Conservation (phyloP, 2,113 vertebrate species). For the Acanthisitta chloris region DNA sequence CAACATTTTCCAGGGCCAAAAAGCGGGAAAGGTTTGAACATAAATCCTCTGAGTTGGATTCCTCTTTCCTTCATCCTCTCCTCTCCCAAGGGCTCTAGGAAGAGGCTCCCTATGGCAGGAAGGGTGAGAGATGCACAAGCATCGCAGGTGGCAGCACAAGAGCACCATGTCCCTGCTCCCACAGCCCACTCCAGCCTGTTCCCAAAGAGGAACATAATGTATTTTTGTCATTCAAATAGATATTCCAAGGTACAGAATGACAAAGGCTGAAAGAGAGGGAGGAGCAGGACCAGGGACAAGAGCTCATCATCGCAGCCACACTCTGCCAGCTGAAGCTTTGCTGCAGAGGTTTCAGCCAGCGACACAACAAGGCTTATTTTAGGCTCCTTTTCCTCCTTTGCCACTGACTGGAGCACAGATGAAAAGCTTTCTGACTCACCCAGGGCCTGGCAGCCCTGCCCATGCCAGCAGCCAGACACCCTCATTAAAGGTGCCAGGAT, state of each 20-base stretch:
- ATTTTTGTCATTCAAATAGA: background rate
- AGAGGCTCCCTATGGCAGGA: background rate
- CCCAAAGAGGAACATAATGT: background rate
- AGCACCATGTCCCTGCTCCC: background rate
- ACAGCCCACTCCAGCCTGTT: background rate
- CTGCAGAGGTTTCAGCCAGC: background rate
- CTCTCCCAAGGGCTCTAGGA: background rate
- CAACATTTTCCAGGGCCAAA: background rate
- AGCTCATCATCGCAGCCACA: background rate
- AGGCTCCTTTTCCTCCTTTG: background rate
- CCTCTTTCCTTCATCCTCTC: background rate
- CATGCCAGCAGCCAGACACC: background rate
- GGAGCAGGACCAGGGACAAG: background rate
- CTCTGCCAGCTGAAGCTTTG: background rate
- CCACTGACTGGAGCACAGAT: background rate
- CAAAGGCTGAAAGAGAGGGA: background rate
- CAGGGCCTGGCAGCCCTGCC: background rate
- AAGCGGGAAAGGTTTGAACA: background rate
- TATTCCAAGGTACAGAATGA: background rate
- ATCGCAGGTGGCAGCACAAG: background rate
- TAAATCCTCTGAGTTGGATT: background rate
- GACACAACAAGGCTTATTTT: fast-evolving
- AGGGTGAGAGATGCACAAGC: background rate
- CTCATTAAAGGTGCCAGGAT: background rate
- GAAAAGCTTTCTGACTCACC: background rate